These are phyloP conservation scores for Callionymus lyra DNA, from an alignment of 2,113 vertebrate genomes.

Conservation along the genomic window DNA sequence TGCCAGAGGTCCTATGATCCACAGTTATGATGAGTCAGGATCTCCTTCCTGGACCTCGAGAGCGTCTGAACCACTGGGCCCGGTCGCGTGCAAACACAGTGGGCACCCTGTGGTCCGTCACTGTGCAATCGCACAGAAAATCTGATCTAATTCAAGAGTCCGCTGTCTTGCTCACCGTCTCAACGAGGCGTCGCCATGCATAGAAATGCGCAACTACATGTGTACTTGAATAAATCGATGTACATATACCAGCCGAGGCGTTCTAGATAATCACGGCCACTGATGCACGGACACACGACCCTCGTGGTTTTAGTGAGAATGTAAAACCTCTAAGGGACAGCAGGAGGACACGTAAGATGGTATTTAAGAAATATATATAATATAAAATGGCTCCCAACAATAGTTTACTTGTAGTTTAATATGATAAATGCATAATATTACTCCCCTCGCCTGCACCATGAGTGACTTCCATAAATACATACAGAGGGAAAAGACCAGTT, in stretches of 20 bases:
- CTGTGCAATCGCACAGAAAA: constrained; percentile 48
- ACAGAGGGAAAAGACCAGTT: no score
- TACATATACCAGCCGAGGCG: background rate
- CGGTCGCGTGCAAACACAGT: constrained; percentile 23
- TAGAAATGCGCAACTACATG: constrained; percentile 2
- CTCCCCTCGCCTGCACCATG: no score
- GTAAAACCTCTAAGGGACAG: no score
- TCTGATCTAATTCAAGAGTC: constrained; percentile 27
- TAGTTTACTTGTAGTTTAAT: no score
- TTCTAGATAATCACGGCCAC: background rate
- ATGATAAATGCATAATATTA: no score
- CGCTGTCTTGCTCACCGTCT: constrained; percentile 8
- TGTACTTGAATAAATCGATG: background rate
- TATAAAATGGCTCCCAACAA: no score
- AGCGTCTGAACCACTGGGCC: constrained; percentile 1
- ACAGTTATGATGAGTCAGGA: constrained; percentile 14
- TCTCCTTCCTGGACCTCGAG: constrained; percentile 5
- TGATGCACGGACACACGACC: background rate
- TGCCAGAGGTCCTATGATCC: constrained; percentile 6
- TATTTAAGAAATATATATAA: no score
- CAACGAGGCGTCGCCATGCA: constrained; percentile 5
- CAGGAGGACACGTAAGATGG: no score
- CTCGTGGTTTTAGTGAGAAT: no score
- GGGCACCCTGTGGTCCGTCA: constrained; percentile 23
- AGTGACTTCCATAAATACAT: no score